Evolutionary conservation across 2,888 invertebrate species (phyloP).

Genomic region (Drosophila pseudotalamancana): DNA sequence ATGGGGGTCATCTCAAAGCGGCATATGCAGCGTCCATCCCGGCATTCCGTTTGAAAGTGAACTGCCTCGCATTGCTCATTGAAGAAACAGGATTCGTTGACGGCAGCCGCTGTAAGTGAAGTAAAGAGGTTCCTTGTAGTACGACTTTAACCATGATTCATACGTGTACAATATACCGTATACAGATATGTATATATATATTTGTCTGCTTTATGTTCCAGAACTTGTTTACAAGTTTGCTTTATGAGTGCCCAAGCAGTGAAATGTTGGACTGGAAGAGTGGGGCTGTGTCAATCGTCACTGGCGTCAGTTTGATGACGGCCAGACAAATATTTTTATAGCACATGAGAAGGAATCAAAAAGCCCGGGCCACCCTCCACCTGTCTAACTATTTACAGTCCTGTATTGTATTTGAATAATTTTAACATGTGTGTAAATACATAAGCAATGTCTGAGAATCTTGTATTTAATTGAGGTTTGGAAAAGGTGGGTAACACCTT

Average conservation of each 20-base stretch:
- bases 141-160: constrained; percentile 30
- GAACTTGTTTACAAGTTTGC: constrained; percentile 39
- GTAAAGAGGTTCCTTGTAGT: constrained; percentile 9
- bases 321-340: constrained; percentile 45
- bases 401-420: constrained; percentile 5
- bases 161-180: constrained; percentile 14
- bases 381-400: constrained; percentile 16
- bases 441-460: constrained; percentile 14
- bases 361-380: neutral
- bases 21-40: constrained; percentile 91
- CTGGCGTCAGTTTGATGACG: constrained; percentile 36
- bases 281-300: constrained; percentile 19
- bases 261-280: constrained; percentile 7
- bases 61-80: constrained; percentile 92
- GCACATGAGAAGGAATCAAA: constrained; percentile 2
- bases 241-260: constrained; percentile 16
- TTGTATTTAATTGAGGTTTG: neutral
- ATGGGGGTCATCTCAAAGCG: constrained; percentile 91
- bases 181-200: neutral
- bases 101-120: constrained; percentile 87
- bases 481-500: neutral
- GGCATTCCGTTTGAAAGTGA: constrained; percentile 91
- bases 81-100: constrained; percentile 93
- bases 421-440: constrained; percentile 39
- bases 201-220: constrained; percentile 21